Conservation (phyloP, 2,888 invertebrate species). For the Altica lythri region DNA sequence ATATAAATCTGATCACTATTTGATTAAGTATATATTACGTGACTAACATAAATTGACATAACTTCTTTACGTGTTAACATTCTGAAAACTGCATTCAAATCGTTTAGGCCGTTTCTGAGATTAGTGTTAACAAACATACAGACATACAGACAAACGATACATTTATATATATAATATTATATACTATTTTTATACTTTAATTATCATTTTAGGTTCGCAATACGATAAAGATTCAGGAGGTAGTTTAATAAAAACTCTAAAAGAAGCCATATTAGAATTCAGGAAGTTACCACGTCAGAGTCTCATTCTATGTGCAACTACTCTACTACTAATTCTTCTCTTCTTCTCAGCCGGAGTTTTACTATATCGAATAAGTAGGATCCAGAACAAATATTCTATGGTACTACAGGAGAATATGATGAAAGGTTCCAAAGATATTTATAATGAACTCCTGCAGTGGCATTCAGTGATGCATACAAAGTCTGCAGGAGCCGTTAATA, state of each 20-base stretch:
- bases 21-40: no score
- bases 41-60: no score
- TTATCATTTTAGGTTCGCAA: constrained; percentile 31
- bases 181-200: no score
- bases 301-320: constrained; percentile 61
- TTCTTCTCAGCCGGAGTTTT: constrained; percentile 64
- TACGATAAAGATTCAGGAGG: constrained; percentile 38
- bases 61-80: no score
- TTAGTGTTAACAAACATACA: no score
- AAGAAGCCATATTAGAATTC: constrained; percentile 46
- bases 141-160: no score
- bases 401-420: constrained; percentile 33
- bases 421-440: constrained; percentile 60
- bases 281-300: constrained; percentile 58
- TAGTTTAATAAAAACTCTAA: constrained; percentile 38
- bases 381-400: constrained; percentile 50
- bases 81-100: no score
- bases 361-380: constrained; percentile 62
- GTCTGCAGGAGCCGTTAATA: constrained; percentile 73
- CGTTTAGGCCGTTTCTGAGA: no score
- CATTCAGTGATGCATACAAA: constrained; percentile 72
- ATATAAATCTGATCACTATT: no score
- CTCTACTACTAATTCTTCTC: constrained; percentile 61
- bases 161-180: no score
- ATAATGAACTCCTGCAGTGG: constrained; percentile 71